phyloP scores from a whole-genome alignment of 2,888 invertebrate genomes.

The Caenorhabditis sinica region DNA sequence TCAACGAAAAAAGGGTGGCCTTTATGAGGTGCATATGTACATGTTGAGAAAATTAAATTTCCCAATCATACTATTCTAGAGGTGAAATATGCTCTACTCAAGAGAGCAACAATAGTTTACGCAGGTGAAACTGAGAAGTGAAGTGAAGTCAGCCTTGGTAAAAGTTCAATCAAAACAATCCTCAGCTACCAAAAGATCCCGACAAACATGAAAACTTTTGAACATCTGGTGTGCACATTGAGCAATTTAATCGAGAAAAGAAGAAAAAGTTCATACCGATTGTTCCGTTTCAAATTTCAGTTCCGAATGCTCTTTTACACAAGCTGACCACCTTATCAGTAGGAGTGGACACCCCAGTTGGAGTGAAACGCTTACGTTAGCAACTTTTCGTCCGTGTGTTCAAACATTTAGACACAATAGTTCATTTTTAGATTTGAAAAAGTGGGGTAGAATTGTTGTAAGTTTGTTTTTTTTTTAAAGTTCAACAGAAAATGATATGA shows the following conservation, averaged over 20 bases:
- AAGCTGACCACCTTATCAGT: slow-evolving; percentile 24
- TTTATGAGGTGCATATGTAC: slow-evolving; percentile 8
- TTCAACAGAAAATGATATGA: too few species aligned
- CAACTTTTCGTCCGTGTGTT: slow-evolving; percentile 33
- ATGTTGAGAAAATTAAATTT: slow-evolving; percentile 50
- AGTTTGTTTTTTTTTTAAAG: too few species aligned
- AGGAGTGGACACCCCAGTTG: neutral
- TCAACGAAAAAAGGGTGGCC: slow-evolving; percentile 10
- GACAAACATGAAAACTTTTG: slow-evolving; percentile 18
- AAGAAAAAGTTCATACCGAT: slow-evolving; percentile 16
- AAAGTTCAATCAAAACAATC: slow-evolving; percentile 26
- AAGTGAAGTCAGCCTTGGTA: slow-evolving; percentile 12
- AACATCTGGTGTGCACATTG: slow-evolving; percentile 53
- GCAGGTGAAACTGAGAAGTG: slow-evolving; percentile 36
- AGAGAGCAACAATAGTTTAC: slow-evolving; percentile 33
- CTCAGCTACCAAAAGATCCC: neutral
- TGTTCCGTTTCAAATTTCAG: slow-evolving; percentile 33
- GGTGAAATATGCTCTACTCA: too few species aligned
- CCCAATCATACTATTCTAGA: slow-evolving; percentile 53
- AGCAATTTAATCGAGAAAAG: slow-evolving; percentile 1
- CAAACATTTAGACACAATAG: neutral
- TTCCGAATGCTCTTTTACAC: slow-evolving; percentile 18
- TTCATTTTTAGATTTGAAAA: neutral
- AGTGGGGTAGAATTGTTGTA: too few species aligned
- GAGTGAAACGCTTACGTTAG: slow-evolving; percentile 31